These are phyloP conservation scores for Beris morrisii DNA, from an alignment of 2,888 invertebrate genomes.

Conservation along the genomic window DNA sequence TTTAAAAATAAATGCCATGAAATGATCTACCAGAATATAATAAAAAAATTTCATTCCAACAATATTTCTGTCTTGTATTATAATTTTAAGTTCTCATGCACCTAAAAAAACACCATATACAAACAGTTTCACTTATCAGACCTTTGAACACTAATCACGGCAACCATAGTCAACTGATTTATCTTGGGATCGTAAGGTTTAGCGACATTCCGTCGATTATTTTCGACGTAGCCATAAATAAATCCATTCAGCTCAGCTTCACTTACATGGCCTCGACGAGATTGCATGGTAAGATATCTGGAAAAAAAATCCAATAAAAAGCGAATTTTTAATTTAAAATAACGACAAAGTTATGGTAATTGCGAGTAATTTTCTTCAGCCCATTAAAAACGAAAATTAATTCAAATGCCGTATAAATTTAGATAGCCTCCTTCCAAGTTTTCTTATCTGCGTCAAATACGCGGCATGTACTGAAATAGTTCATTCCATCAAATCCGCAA, in stretches of 20 bases:
- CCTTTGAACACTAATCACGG: conserved; percentile 84
- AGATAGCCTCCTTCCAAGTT: conserved; percentile 73
- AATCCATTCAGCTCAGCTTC: conserved; percentile 75
- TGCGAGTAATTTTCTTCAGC: not conserved
- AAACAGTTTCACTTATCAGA: conserved; percentile 80
- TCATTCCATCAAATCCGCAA: conserved; percentile 86
- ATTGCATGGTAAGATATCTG: conserved; percentile 70
- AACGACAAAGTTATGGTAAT: not conserved
- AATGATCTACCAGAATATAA: too few relatives aligned
- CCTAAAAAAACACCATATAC: too few relatives aligned
- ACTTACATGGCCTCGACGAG: conserved; percentile 83
- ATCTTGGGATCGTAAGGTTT: conserved; percentile 81
- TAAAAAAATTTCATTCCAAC: too few relatives aligned
- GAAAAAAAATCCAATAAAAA: not conserved
- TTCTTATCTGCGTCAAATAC: conserved; percentile 85
- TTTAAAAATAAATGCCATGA: too few relatives aligned
- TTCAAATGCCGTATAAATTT: not conserved
- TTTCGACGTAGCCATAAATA: conserved; percentile 85
- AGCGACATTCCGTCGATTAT: conserved; percentile 81
- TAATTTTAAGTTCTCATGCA: too few relatives aligned
- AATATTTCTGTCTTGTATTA: too few relatives aligned
- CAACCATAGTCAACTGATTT: conserved; percentile 87
- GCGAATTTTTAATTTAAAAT: conserved; percentile 6
- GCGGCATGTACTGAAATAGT: conserved; percentile 81
- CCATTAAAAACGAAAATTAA: not conserved